Base-by-base conservation (phyloP, 2,888 invertebrate genomes). In the Drosophila niveifrons region DNA sequence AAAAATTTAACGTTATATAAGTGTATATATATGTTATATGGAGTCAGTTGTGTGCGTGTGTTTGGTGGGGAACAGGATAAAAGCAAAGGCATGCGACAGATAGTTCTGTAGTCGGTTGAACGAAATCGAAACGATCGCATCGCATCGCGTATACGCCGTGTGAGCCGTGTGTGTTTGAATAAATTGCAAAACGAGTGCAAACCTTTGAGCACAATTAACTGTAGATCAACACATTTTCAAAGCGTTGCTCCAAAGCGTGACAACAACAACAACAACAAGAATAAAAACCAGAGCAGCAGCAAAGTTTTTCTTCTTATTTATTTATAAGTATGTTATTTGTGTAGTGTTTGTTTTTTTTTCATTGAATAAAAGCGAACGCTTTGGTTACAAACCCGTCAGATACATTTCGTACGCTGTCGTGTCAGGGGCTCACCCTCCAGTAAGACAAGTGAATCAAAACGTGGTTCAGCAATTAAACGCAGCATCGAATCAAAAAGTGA, bases 301-400 rank as follows among this genome's bases (percentile, higher is more conserved):
- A 43, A 50, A 29, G 70, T 72, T 83, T 78, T 86, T 83, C 83
- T 77, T 71, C 58, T 66, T 71, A 62, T 57, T 44, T 11, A 58
- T 57, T 17, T 52, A 29, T 50, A 55, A 43, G 50, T 44, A 17
- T 41, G 13, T 62, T 44, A 17, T 41, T 17, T 62, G 23, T 23
- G 23, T 23, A 4, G 23, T 23, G 23, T 23, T 23, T 23, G 23
- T 36, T 41, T 50, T 34, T 28, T 46, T 39, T 44, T 53, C 41
- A 53, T 68, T 51, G 62, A 70, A 70, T 81, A 81, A 78, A 82
- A 87, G 51, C 48, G 46, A 69, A 72, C 65, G 78, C 70, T 36
- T 66, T 66, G 65, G 65, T 73, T 75, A 78, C 78, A 78, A 50
- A 63, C 62, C 66, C 61, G 80, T 79, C 88, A 82, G 82, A 88